A percentile compares a stretch with the other conserved stretches of the same genome.
phyloP scores from a whole-genome alignment of 2,797 vertebrate species.

The Meriones psammophilus region DNA sequence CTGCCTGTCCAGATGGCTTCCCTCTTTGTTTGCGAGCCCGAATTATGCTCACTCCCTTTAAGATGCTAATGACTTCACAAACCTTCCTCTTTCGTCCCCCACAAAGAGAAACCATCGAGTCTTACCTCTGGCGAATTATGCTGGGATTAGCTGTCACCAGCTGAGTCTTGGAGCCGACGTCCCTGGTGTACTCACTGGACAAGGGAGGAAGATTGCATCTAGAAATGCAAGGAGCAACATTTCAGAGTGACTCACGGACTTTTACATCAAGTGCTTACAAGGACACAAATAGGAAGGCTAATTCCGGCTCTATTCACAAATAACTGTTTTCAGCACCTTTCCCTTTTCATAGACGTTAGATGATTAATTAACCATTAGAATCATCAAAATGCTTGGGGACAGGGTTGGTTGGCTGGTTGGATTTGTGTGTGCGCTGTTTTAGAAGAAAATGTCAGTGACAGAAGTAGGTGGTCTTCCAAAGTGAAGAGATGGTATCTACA shows the following conservation, averaged over 20 bases:
- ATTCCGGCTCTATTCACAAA: constrained; percentile 56
- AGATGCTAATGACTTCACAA: constrained; percentile 29
- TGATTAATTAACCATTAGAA: constrained; percentile 42
- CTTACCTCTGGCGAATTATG: constrained; percentile 97
- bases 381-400: background rate
- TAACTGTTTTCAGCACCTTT: constrained; percentile 37
- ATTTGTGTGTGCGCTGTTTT: background rate
- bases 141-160: constrained; percentile 98
- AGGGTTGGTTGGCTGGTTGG: background rate
- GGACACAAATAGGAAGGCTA: constrained; percentile 39
- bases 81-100: background rate
- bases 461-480: constrained; percentile 11
- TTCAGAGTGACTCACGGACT: constrained; percentile 39
- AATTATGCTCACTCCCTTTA: constrained; percentile 18
- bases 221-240: constrained; percentile 69
- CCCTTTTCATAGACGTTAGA: constrained; percentile 47
- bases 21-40: constrained; percentile 60
- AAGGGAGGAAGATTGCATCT: constrained; percentile 99
- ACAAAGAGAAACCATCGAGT: constrained; percentile 44
- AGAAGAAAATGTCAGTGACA: constrained; percentile 54
- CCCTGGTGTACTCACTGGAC: constrained; percentile 93
- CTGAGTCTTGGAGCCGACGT: constrained; percentile 95
- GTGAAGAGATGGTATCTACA: constrained; percentile 26
- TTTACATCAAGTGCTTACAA: background rate
- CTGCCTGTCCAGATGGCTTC: constrained; percentile 60